Conservation (phyloP, 2,888 invertebrate genomes). For the Eilema sororculum region DNA sequence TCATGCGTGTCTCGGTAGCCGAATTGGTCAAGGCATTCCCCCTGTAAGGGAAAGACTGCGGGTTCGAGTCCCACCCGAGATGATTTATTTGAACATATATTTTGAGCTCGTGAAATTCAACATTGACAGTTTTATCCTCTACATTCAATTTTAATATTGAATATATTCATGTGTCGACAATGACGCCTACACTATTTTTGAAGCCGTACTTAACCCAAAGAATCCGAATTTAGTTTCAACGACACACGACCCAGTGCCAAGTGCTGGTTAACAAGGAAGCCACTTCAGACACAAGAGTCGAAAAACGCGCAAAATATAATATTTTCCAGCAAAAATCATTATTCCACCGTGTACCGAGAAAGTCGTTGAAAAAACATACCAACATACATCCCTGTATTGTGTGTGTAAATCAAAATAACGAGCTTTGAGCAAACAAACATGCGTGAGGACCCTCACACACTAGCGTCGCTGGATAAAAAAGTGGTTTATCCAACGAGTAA, state of each 20-base stretch:
- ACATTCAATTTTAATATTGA: background rate
- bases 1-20: too few species aligned
- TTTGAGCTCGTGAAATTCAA: too few species aligned
- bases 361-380: conserved; percentile 41
- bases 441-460: conserved; percentile 38
- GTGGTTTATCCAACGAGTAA: conserved; percentile 19
- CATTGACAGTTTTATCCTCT: too few species aligned
- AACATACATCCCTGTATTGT: conserved; percentile 49
- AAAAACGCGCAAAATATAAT: conserved; percentile 32
- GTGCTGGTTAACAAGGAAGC: conserved; percentile 18
- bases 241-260: conserved; percentile 3
- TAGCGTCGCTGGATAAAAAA: conserved; percentile 39
- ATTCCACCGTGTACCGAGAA: conserved; percentile 43
- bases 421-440: conserved; percentile 47
- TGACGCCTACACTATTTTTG: background rate
- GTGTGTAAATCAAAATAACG: conserved; percentile 59
- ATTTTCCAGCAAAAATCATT: conserved; percentile 45
- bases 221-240: conserved; percentile 1
- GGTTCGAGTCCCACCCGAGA: too few species aligned
- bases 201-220: background rate
- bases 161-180: too few species aligned
- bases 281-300: background rate
- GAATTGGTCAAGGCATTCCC: too few species aligned
- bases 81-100: too few species aligned
- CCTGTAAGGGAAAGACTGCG: too few species aligned